Evolutionary conservation across 2,888 invertebrate genomes (phyloP), one percentile per base, ranked within the genome.

Genomic region (Malthinus seriepunctatus): DNA sequence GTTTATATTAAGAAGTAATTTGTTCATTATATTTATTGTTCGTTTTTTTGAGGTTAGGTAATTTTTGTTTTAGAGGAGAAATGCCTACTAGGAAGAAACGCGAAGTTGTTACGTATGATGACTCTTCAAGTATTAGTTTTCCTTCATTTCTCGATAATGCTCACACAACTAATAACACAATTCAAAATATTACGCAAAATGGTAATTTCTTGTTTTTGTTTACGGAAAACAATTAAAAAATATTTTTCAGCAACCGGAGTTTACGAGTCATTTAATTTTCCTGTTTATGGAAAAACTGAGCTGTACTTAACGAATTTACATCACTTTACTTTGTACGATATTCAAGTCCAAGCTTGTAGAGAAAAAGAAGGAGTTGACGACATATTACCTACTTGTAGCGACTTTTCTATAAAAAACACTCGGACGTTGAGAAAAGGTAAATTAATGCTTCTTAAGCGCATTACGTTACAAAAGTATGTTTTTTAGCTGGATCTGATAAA

Each of bases 321-420:
- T 7, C 94, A 95, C 79, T 94, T 86, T 77, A 87, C 91, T 0
- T 82, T 83, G 68, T 94, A 95, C 78, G 85, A 86, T 11, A 86
- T 94, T 54, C 83, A 82, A 65, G 85, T 95, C 47, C 84, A 85
- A 76, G 93, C 92, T 3, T 95, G 94, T 69, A 86, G 93, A n/a
- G 83, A 84, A 67, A 75, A 76, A 57, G 84, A 85, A 67, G 78
- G 78, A 31, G 74, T 74, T 10, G 79, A 77, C 54, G 74, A 75
- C 15, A 53, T 37, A 12, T 46, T 52, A 7, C 38, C 42, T 31
- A 51, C 47, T 49, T 68, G 69, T 51, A 68, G 68, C 39, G 63
- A 62, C 15, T 48, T 44, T 14, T 55, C 44, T 3, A 60, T 59
- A 15, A 58, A 45, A 32, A 63, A 56, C 4, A 38, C 52, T 11